Conservation (phyloP, 2,113 vertebrate genomes). For the Felis chaus region DNA sequence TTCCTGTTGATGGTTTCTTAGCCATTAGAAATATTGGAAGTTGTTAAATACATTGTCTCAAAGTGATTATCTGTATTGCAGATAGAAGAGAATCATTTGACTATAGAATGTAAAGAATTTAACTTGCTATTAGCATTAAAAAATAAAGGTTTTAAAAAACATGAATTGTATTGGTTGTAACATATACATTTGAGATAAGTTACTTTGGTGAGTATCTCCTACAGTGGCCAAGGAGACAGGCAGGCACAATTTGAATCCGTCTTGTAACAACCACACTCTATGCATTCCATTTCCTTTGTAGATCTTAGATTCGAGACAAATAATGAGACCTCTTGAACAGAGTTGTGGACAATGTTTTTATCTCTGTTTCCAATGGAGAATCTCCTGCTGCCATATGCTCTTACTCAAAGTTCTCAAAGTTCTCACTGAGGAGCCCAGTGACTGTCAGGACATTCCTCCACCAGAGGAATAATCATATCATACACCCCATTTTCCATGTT, state of each 20-base stretch:
- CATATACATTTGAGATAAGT: neutral
- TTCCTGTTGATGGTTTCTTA: neutral
- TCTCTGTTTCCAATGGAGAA: neutral
- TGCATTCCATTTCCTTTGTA: neutral
- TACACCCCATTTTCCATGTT: neutral
- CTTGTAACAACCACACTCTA: neutral
- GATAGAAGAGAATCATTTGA: neutral
- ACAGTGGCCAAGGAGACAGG: neutral
- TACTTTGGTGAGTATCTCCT: neutral
- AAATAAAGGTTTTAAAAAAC: neutral
- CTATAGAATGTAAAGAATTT: neutral
- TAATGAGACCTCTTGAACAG: neutral
- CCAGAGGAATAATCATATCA: neutral
- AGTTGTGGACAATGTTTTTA: neutral
- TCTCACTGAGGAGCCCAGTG: neutral
- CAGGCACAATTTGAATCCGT: neutral
- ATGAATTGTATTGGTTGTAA: neutral
- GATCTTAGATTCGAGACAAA: neutral
- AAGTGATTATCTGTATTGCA: neutral
- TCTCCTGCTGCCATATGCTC: neutral
- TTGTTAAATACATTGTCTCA: neutral
- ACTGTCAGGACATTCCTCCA: neutral
- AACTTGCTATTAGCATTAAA: neutral
- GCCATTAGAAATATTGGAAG: slow-evolving; percentile 18
- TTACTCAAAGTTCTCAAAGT: neutral